phyloP scores from a whole-genome alignment of 2,113 vertebrate genomes.

The Phaethornis superciliosus region DNA sequence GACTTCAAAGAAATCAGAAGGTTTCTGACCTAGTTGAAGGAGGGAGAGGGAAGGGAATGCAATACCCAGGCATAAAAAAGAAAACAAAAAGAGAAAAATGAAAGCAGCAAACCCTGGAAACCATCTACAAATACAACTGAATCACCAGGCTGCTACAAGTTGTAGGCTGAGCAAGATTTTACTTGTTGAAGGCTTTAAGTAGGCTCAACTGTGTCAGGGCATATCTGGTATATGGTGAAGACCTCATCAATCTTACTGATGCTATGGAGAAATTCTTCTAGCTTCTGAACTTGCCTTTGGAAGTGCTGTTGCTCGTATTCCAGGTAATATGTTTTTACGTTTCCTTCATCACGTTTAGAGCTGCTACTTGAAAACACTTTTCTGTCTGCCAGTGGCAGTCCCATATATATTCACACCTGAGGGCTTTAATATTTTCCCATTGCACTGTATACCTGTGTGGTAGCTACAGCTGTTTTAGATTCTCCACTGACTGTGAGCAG shows the following conservation, averaged over 20 bases:
- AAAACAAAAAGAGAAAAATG: not conserved
- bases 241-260: not conserved
- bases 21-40: not conserved
- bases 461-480: not conserved
- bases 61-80: not conserved
- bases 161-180: not conserved
- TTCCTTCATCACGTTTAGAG: not conserved
- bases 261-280: not conserved
- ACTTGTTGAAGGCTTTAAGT: constrained; percentile 17
- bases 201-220: not conserved
- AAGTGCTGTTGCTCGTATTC: not conserved
- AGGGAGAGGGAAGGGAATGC: not conserved
- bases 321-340: not conserved
- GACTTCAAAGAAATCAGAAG: not conserved
- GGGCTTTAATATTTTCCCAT: not conserved
- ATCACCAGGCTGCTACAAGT: not conserved
- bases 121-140: not conserved
- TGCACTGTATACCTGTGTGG: not conserved
- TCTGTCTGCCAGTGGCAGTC: not conserved
- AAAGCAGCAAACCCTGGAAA: not conserved
- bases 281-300: not conserved
- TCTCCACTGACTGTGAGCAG: not conserved
- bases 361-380: not conserved
- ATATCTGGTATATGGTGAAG: not conserved
- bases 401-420: not conserved